phyloP scores from a whole-genome alignment of 2,797 vertebrate genomes.

The Muraenolepis orangiensis region DNA sequence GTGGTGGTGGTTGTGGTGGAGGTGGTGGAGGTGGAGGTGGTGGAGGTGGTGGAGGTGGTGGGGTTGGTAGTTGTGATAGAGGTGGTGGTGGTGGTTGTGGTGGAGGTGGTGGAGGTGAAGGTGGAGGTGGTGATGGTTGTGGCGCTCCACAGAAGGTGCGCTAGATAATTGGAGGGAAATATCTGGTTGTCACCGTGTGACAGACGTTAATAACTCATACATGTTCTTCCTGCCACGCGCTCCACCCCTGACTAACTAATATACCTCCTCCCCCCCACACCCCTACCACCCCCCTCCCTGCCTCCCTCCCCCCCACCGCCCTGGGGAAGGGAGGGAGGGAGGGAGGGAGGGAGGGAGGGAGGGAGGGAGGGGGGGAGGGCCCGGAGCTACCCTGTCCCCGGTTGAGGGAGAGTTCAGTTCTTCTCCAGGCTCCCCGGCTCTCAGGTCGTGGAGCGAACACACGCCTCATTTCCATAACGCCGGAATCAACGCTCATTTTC shows the following conservation, averaged over 20 bases:
- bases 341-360: no score
- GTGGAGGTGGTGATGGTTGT: no score
- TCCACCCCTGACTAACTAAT: neutral
- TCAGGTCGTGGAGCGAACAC: neutral
- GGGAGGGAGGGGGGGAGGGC: conserved; percentile 40
- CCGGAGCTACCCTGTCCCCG: conserved; percentile 54
- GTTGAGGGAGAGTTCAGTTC: conserved; percentile 73
- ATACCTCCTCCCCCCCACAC: no score
- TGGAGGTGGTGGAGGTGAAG: no score
- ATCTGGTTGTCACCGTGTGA: conserved; percentile 28
- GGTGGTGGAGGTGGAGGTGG: no score
- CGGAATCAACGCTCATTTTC: neutral
- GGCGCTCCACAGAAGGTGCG: neutral
- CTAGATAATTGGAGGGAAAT: neutral
- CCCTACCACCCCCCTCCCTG: neutral
- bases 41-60: no score
- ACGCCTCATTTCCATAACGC: neutral
- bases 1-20: no score
- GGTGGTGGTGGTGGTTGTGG: no score
- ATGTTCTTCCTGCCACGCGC: conserved; percentile 10
- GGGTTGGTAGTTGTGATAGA: no score
- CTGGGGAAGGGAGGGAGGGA: no score
- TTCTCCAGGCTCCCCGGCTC: conserved; percentile 31
- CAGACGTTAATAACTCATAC: conserved; percentile 50
- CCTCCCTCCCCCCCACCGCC: conserved; percentile 12